These are phyloP conservation scores for Melanchra persicariae DNA, from an alignment of 2,888 invertebrate genomes.

Conservation along the genomic window DNA sequence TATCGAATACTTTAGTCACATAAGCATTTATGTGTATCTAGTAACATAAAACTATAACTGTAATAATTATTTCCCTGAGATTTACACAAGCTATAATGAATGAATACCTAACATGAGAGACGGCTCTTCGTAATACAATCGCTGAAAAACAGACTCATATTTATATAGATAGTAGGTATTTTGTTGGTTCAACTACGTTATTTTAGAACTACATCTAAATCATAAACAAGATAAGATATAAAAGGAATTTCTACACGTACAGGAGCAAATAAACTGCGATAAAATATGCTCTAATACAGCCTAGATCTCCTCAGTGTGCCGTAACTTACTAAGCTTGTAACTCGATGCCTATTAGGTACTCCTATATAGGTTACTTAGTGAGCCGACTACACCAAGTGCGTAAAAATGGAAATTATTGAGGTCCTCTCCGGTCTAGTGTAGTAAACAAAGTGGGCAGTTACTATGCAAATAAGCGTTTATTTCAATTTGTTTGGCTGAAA, in stretches of 20 bases:
- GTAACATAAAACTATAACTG: no score
- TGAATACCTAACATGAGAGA: not conserved
- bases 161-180: not conserved
- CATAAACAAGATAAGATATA: not conserved
- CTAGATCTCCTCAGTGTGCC: not conserved
- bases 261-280: not conserved
- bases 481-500: slow-evolving; percentile 12
- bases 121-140: not conserved
- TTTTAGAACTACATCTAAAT: not conserved
- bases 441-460: slow-evolving; percentile 1
- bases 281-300: not conserved
- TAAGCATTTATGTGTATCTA: no score
- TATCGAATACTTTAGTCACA: no score
- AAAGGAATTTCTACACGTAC: not conserved
- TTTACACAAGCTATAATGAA: no score
- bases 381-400: not conserved
- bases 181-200: not conserved
- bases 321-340: slow-evolving; percentile 13
- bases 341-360: slow-evolving; percentile 17
- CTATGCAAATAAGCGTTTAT: slow-evolving; percentile 13
- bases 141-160: not conserved
- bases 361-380: not conserved
- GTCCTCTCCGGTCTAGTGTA: not conserved
- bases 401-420: slow-evolving; percentile 2
- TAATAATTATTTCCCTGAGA: no score